These are phyloP conservation scores for Caerostris extrusa DNA, from an alignment of 1,140 invertebrate genomes.

Conservation along the genomic window DNA sequence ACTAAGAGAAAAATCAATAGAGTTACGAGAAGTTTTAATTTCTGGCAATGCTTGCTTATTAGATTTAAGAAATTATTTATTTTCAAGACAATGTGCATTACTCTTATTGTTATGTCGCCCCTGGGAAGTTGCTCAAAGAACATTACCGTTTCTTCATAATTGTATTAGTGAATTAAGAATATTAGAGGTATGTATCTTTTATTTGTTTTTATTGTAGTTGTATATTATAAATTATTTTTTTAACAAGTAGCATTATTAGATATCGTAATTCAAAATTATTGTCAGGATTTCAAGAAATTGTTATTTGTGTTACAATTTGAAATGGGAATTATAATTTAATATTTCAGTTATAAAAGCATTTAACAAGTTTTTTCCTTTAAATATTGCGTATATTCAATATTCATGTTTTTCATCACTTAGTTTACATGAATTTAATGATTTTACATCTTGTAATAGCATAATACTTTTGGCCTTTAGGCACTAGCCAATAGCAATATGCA, in stretches of 20 bases:
- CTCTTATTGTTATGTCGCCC: conserved; percentile 87
- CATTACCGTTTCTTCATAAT: conserved; percentile 92
- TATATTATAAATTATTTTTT: not conserved
- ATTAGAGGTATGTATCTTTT: conserved; percentile 85
- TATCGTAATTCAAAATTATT: not conserved
- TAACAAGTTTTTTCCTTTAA: too few species aligned
- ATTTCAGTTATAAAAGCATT: too few species aligned
- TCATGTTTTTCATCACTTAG: too few species aligned
- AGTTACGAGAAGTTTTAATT: conserved; percentile 87
- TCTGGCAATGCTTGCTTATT: conserved; percentile 89
- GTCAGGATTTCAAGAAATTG: not conserved
- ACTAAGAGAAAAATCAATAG: conserved; percentile 86
- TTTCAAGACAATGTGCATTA: conserved; percentile 94
- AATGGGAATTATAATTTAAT: too few species aligned
- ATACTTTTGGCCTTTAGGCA: too few species aligned
- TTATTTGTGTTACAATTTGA: too few species aligned
- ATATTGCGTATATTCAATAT: too few species aligned
- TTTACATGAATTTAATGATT: too few species aligned
- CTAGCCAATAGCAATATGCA: too few species aligned
- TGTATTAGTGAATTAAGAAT: conserved; percentile 90
- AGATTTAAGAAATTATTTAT: conserved; percentile 96
- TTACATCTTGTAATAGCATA: too few species aligned
- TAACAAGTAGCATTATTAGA: not conserved
- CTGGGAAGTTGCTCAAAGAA: conserved; percentile 89
- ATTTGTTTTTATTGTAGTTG: not conserved